Evolutionary conservation across 2,797 vertebrate genomes (phyloP).

Genomic region (Rhabdomys pumilio): DNA sequence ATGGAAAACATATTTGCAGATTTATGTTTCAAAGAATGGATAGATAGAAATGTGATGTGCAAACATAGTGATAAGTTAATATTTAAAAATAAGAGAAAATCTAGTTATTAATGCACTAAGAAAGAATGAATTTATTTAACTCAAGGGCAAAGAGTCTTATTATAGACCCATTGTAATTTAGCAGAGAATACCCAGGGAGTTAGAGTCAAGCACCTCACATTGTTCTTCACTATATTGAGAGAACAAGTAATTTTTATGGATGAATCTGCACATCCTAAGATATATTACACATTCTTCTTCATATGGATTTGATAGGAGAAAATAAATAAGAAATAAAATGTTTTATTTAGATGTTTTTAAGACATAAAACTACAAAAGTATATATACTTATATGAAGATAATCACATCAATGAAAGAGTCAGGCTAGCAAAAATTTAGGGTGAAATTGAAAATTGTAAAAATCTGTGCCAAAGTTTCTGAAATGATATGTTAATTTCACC

Average conservation of each 20-base stretch:
- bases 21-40: background rate
- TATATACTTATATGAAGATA: background rate
- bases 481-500: background rate
- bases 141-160: background rate
- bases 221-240: background rate
- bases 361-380: background rate
- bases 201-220: background rate
- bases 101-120: background rate
- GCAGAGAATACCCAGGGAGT: background rate
- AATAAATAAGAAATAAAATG: background rate
- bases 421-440: no score
- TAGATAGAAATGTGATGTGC: background rate
- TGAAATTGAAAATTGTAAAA: background rate
- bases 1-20: background rate
- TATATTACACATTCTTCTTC: background rate
- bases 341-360: background rate
- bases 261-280: background rate
- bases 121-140: background rate
- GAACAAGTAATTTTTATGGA: background rate
- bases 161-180: background rate
- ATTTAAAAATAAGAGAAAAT: background rate
- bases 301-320: background rate
- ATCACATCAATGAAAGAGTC: background rate
- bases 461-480: no score
- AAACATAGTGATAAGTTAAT: background rate